phyloP scores from a whole-genome alignment of 2,888 invertebrate genomes.

The Aromia moschata region DNA sequence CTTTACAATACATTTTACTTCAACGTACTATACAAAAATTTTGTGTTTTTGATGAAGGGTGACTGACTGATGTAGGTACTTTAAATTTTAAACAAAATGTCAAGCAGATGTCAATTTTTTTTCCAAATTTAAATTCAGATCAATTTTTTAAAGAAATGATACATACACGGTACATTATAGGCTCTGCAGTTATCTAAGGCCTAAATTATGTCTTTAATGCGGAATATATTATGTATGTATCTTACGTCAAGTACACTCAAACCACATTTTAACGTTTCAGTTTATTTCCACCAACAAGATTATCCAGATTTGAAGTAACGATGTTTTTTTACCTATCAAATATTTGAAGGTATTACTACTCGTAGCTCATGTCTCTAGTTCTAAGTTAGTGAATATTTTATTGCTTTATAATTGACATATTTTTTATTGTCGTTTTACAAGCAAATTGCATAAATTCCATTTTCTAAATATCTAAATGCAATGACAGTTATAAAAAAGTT shows the following conservation, averaged over 20 bases:
- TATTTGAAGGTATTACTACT: too few relatives aligned
- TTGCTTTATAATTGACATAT: too few relatives aligned
- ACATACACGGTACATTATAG: background rate
- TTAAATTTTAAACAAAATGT: conserved; percentile 24
- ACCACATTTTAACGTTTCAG: background rate
- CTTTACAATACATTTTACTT: conserved; percentile 34
- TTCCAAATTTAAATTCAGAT: background rate
- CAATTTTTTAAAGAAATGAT: background rate
- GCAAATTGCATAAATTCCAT: too few relatives aligned
- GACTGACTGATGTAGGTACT: conserved; percentile 19
- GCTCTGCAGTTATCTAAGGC: background rate
- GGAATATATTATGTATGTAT: background rate
- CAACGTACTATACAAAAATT: conserved; percentile 44
- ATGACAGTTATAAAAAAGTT: too few relatives aligned
- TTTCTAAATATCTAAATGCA: too few relatives aligned
- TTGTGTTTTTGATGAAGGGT: conserved; percentile 31
- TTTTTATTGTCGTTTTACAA: too few relatives aligned
- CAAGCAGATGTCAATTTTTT: conserved; percentile 7
- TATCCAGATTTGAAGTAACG: background rate
- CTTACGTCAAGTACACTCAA: background rate
- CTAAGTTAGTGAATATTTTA: too few relatives aligned
- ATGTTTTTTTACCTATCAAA: too few relatives aligned
- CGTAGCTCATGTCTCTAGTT: too few relatives aligned
- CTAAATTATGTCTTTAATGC: background rate
- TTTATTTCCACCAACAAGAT: background rate